These are phyloP conservation scores for Lepidochitona cinerea DNA, from an alignment of 2,888 invertebrate genomes.

Conservation along the genomic window DNA sequence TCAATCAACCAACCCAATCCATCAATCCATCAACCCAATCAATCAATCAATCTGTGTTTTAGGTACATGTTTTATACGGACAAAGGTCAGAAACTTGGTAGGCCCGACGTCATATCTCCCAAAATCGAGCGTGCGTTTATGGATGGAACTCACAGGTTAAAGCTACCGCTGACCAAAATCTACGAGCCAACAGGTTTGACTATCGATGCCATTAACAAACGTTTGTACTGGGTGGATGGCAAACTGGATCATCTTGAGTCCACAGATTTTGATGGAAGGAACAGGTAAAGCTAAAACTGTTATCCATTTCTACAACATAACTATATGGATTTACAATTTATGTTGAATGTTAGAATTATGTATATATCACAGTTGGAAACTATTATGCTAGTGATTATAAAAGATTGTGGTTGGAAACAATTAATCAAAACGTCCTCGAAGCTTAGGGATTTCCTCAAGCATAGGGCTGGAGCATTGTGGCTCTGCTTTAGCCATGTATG, in stretches of 20 bases:
- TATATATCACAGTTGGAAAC: no score
- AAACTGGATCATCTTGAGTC: conserved; percentile 96
- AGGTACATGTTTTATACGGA: conserved; percentile 76
- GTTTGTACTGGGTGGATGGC: conserved; percentile 98
- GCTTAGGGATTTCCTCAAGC: no score
- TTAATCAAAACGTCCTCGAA: no score
- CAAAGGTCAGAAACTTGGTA: conserved; percentile 72
- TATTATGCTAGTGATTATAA: no score
- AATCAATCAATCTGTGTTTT: conserved; percentile 59
- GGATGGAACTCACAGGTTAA: conserved; percentile 80
- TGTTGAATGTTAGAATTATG: no score
- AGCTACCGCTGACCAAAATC: conserved; percentile 91
- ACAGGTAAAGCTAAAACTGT: conserved; percentile 76
- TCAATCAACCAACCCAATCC: no score
- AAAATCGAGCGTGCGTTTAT: conserved; percentile 84
- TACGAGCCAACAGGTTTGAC: conserved; percentile 94
- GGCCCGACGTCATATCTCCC: conserved; percentile 74
- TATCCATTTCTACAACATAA: no score
- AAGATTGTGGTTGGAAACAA: no score
- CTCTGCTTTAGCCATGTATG: no score
- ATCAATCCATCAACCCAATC: no score
- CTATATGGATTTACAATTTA: no score
- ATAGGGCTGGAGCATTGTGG: no score
- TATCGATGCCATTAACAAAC: conserved; percentile 88
- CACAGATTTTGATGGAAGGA: conserved; percentile 91